Evolutionary conservation across 2,113 vertebrate species (phyloP), one percentile per base, ranked within the genome.

Genomic region (Platysternon megacephalum): DNA sequence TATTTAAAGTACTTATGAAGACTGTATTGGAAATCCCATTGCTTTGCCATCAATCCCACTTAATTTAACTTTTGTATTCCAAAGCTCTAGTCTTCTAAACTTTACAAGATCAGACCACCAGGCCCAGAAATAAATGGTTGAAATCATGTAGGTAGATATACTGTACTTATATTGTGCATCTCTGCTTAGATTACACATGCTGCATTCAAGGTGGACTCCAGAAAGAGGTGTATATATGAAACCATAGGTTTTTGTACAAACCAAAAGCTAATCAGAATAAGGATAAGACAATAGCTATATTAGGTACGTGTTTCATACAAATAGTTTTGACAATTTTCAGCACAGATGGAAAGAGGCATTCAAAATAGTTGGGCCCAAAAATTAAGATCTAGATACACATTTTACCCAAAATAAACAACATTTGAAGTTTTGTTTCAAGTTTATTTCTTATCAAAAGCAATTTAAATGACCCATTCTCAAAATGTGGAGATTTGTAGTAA

Each of bases 1-100:
- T 85, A 82, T 93, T 87, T 88, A 48, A 93, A 95, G 87, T 48
- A 83, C 22, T 94, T 84, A 86, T 39, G 89, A 95, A 96, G 93
- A 95, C 88, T n/a, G 68, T 58, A 86, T 86, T 87, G 32, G 51
- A 96, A 84, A 4, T 79, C 68, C 42, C n/a, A 56, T 53, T 93
- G 39, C 44, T 44, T 81, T 85, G 72, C 42, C 48, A 65, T 28
- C 42, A 39, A 48, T 24, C 22, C 26, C 26, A 35, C 44, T 72
- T 81, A 65, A 74, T 80, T 85, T 53, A 55, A 13, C 13, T 42
- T 87, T 83, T 94, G 11, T 44, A 42, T 84, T 95, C 9, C 51
- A 93, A 85, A 29, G 88, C 74, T 91, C 32, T 72, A 87, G 44
- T 26, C 32, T 86, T 84, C 58, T 3, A 17, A 48, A 55, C 74